Evolutionary conservation across 2,888 invertebrate genomes (phyloP), one percentile per base, ranked within the genome.

Genomic region (Rotaria socialis): DNA sequence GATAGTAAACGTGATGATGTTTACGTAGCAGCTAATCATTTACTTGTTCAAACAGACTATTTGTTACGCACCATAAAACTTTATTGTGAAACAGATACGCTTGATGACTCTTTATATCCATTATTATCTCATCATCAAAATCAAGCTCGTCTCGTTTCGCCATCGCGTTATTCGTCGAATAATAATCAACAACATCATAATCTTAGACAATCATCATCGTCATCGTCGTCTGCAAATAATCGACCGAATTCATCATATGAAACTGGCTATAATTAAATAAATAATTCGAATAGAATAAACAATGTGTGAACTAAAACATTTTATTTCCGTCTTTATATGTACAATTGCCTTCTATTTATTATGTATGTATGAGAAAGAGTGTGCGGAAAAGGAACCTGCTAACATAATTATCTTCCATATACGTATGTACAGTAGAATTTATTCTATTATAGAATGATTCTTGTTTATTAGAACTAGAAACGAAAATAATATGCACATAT

Each of bases 21-120:
- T 14, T 86, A 85, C n/a, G 41, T 85, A 24, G 86, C 86, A 19
- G 86, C 86, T 0, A 86, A 86, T 84, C 75, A 85, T 86, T 75
- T 86, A 41, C 85, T 86, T 35, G 75, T 75, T 41, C 86, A 86
- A 56, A 86, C 86, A 6, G 85, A 86, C 52, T 60, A 85, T 50
- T 56, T 86, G 4, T 43, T 86, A 55, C 85, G 75, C 47, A 85
- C 86, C 11, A 56, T 86, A 16, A 86, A 86, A 85, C 50, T 85
- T 41, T 55, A 86, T 47, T 86, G 85, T 85, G 86, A 86, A 56
- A 85, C 85, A 24, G 58, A 85, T n/a, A 27, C 50, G 14, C 6
- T 85, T 14, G 80, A 80, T 80, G 80, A 80, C 2, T 47, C n/a
- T 47, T 80, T 80, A n/a, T 80, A 80, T 80, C 80, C 80, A 24